Percentiles rank a stretch among this genome's conserved stretches.
These are phyloP conservation scores for Amblyopsis hoosieri DNA, from an alignment of 2,797 vertebrate genomes.

Conservation along the genomic window DNA sequence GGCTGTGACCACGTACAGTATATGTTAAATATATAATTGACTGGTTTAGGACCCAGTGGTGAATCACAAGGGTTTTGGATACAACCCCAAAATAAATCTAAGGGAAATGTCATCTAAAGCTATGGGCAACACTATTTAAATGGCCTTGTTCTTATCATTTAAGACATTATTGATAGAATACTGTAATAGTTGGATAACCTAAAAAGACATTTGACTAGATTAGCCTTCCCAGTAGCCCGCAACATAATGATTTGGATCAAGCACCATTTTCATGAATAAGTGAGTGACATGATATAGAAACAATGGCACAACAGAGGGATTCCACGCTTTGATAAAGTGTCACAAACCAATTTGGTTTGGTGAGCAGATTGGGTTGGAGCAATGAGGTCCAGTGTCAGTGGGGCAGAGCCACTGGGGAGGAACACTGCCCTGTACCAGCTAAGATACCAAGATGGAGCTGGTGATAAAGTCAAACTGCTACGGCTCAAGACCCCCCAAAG, in stretches of 20 bases:
- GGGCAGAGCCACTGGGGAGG: constrained; percentile 27
- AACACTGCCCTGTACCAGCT: constrained; percentile 47
- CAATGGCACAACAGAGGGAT: constrained; percentile 15
- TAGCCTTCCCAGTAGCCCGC: background rate
- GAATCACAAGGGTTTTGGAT: constrained; percentile 17
- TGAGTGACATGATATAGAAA: constrained; percentile 16
- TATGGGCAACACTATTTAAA: constrained; percentile 9
- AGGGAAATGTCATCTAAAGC: constrained; percentile 16
- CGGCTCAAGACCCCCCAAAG: constrained; percentile 38
- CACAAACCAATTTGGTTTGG: constrained; percentile 36
- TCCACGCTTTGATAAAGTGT: constrained; percentile 25
- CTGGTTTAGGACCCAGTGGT: constrained; percentile 1
- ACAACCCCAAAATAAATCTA: constrained; percentile 12
- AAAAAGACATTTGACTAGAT: constrained; percentile 5
- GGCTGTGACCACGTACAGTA: constrained; percentile 15
- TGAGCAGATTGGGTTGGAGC: constrained; percentile 37
- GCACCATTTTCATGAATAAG: constrained; percentile 9
- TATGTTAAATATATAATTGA: constrained; percentile 3
- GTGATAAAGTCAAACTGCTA: constrained; percentile 39
- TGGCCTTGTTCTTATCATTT: background rate
- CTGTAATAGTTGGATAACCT: constrained; percentile 1
- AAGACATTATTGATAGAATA: background rate
- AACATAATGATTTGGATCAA: constrained; percentile 10
- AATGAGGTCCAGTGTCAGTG: constrained; percentile 40
- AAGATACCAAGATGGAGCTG: constrained; percentile 39